Base-by-base conservation (phyloP, 2,888 invertebrate genomes). In the Eilema caniola region DNA sequence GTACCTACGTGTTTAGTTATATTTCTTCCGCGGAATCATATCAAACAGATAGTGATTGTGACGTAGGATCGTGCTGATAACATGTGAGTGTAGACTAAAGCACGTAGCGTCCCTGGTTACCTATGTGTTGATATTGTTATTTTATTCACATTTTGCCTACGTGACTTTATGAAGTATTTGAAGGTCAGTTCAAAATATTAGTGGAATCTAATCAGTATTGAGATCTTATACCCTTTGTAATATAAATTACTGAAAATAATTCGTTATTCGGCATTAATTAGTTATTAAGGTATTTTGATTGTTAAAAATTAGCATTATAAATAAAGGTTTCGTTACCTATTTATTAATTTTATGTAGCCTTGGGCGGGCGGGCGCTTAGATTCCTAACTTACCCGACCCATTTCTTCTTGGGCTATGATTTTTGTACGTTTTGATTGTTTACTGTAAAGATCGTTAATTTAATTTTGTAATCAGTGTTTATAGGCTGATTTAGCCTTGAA, bases 31-130 rank as follows among this genome's bases (percentile, higher is more conserved):
- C 82, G 86, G 88, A 92, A 88, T 86, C 87, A 93, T 93, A 93
- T 93, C 93, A 85, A 82, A 79, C 76, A 90, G 91, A 93, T 92
- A 92, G 87, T 82, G 74, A 79, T 76, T 79, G 81, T 92, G 91
- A 92, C 93, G 92, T 88, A 85, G 78, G 80, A 78, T 74, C 69
- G 72, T 61, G 63, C 69, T 86, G 87, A 88, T 89, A 88, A 89
- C 86, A 86, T 77, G 86, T 87, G 80, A 79, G 77, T 78, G 70
- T 74, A 78, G 77, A 79, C 75, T 75, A 74, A 79, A 78, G 82
- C 87, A 87, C 87, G 88, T 87, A 84, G 67, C 72, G 68, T 71
- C 66, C 67, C 76, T 71, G 68, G 72, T 66, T 72, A 76, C 76
- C 41, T 71, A 69, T 72, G 72, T 74, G 70, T 72, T 72, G 67